These are phyloP conservation scores for Leucopsar rothschildi DNA, from an alignment of 2,113 vertebrate genomes.

Conservation along the genomic window DNA sequence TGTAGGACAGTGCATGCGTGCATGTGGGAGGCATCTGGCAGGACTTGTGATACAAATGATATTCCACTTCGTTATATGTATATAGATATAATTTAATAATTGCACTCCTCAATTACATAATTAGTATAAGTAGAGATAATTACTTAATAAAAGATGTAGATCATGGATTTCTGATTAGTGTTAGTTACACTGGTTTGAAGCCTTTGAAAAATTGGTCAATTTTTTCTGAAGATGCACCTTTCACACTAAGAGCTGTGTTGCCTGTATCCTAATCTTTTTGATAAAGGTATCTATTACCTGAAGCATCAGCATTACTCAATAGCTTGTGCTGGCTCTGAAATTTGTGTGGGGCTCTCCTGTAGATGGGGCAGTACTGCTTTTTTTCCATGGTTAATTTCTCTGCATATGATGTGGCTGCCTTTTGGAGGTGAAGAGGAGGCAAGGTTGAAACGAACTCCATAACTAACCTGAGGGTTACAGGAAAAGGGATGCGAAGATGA, in stretches of 20 bases:
- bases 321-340: not conserved
- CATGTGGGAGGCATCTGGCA: not conserved
- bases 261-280: not conserved
- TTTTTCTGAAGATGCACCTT: not conserved
- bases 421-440: not conserved
- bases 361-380: not conserved
- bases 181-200: not conserved
- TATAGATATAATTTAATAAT: constrained; percentile 61
- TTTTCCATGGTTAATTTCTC: not conserved
- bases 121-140: constrained; percentile 55
- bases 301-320: not conserved
- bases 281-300: not conserved
- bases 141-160: not conserved
- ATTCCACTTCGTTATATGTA: constrained; percentile 39
- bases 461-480: not conserved
- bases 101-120: constrained; percentile 51
- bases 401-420: not conserved
- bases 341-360: not conserved
- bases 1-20: not conserved
- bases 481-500: not conserved
- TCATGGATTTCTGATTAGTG: not conserved
- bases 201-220: not conserved
- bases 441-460: not conserved
- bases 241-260: not conserved
- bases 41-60: constrained; percentile 20